Evolutionary conservation across 2,113 vertebrate genomes (phyloP).

Genomic region (Mixornis gularis): DNA sequence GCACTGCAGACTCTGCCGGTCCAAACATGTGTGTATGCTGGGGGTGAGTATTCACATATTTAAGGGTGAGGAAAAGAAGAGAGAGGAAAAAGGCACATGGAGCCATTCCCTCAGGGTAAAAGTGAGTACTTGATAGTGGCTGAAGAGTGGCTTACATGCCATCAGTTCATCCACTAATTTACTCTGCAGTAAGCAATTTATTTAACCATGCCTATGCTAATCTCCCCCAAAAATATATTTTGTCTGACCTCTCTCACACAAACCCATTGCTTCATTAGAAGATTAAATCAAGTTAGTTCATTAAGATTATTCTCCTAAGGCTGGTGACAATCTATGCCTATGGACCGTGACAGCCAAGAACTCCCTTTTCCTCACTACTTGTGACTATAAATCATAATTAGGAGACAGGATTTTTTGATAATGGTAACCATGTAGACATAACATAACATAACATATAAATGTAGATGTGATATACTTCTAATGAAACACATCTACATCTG

Average conservation of each 20-base stretch:
- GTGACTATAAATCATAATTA: background rate
- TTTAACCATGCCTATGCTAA: background rate
- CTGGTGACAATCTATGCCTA: background rate
- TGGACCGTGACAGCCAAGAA: background rate
- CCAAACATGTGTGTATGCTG: background rate
- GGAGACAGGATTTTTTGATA: background rate
- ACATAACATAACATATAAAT: background rate
- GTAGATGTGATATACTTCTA: background rate
- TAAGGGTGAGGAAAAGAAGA: background rate
- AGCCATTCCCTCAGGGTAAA: background rate
- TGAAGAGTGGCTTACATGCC: background rate
- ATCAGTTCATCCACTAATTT: background rate
- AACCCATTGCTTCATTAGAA: background rate
- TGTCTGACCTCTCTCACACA: background rate
- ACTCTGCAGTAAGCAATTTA: background rate
- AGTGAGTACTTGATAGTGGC: background rate
- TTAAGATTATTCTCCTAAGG: background rate
- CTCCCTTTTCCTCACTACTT: background rate
- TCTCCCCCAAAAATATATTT: background rate
- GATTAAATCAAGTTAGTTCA: background rate
- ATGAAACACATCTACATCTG: conserved; percentile 14
- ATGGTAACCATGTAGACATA: background rate
- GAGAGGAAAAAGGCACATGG: background rate
- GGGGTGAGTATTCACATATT: background rate
- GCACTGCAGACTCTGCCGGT: background rate